Conservation (phyloP, 2,797 vertebrate species). For the Coilia nasus region DNA sequence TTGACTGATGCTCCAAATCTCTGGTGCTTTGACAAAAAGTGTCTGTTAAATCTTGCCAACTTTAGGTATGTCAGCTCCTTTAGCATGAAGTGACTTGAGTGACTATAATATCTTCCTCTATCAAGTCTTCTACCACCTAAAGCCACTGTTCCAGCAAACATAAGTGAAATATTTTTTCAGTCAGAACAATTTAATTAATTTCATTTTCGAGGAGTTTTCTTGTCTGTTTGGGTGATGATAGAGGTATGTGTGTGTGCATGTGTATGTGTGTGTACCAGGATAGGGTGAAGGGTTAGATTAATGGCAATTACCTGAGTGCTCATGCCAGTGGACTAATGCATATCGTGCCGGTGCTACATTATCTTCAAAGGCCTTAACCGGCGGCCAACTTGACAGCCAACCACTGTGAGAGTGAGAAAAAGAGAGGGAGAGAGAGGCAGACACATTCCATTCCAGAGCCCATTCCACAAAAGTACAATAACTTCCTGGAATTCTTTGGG, state of each 20-base stretch:
- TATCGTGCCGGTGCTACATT: conserved; percentile 65
- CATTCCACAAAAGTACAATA: conserved; percentile 97
- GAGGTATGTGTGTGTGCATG: background rate
- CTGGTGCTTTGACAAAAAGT: too few species aligned
- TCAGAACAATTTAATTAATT: too few species aligned
- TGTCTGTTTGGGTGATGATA: too few species aligned
- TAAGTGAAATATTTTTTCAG: too few species aligned
- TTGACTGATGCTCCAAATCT: too few species aligned
- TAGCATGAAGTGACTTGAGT: too few species aligned
- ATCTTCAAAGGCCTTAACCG: conserved; percentile 85
- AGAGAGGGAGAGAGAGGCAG: conserved; percentile 71
- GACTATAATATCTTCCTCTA: too few species aligned
- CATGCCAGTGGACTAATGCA: conserved; percentile 51
- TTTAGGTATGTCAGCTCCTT: too few species aligned
- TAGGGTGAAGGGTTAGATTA: background rate
- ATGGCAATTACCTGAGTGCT: conserved; percentile 24
- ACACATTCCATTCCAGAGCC: conserved; percentile 89
- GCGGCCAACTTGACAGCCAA: conserved; percentile 71
- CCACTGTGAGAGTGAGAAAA: conserved; percentile 66
- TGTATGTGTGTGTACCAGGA: background rate
- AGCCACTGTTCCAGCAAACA: background rate
- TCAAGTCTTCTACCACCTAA: too few species aligned
- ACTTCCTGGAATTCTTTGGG: conserved; percentile 99
- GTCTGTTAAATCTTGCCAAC: too few species aligned
- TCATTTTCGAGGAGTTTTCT: too few species aligned